Evolutionary conservation across 92 coral and sea anemone species (phyloP).

Genomic region (Porites evermanni): DNA sequence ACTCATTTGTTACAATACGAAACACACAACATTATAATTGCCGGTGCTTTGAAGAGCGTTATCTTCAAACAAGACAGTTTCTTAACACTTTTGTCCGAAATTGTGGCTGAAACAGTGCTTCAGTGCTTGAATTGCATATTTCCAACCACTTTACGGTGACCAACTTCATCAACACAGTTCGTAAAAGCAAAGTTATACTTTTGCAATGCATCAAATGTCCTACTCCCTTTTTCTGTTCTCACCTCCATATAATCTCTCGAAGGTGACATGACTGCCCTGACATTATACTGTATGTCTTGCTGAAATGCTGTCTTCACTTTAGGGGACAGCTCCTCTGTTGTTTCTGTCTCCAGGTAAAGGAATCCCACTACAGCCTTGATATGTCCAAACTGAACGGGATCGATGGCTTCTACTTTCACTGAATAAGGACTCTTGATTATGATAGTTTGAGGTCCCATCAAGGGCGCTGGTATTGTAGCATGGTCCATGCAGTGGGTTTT

Average conservation of each 20-base stretch:
- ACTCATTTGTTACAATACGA: too few species aligned
- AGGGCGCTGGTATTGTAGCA: slow-evolving; percentile 32
- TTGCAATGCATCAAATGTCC: background rate
- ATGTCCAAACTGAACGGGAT: slow-evolving; percentile 55
- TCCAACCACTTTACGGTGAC: too few species aligned
- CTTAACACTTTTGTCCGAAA: too few species aligned
- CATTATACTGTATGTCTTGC: slow-evolving; percentile 36
- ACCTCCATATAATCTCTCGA: slow-evolving; percentile 38
- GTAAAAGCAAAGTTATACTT: too few species aligned
- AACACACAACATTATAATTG: too few species aligned
- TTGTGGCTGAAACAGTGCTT: too few species aligned
- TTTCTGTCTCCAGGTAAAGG: slow-evolving; percentile 49
- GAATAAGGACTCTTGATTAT: slow-evolving; percentile 61
- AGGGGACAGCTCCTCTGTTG: slow-evolving; percentile 42
- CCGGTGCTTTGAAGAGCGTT: too few species aligned
- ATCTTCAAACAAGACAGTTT: too few species aligned
- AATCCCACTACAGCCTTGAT: slow-evolving; percentile 28
- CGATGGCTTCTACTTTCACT: slow-evolving; percentile 63
- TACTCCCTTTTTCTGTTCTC: background rate
- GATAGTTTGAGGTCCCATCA: slow-evolving; percentile 13
- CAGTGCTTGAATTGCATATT: too few species aligned
- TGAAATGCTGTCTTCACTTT: slow-evolving; percentile 21
- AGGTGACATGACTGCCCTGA: slow-evolving; percentile 11
- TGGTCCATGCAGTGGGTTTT: slow-evolving; percentile 54
- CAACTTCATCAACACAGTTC: too few species aligned